Conservation (phyloP, 2,888 invertebrate genomes). For the Eurytoma adleriae region DNA sequence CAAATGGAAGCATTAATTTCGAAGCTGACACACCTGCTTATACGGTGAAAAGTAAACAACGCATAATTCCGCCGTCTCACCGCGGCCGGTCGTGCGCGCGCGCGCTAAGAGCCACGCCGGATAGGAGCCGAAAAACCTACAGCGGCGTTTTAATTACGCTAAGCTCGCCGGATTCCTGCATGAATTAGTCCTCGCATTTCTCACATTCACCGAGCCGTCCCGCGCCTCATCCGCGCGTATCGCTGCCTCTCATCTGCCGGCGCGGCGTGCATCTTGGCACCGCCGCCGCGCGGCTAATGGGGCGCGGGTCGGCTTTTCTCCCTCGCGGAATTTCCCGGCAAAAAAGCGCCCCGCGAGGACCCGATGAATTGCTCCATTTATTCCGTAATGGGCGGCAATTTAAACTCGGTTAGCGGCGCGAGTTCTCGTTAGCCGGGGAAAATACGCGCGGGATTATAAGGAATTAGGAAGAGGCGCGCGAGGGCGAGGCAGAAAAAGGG, state of each 20-base stretch:
- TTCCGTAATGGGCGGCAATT: constrained; percentile 35
- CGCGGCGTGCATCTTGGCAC: background rate
- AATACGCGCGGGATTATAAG: background rate
- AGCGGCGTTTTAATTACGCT: constrained; percentile 13
- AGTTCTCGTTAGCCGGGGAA: background rate
- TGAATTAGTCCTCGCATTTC: constrained; percentile 40
- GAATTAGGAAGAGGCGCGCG: background rate
- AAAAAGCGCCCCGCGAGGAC: background rate
- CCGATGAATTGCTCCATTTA: constrained; percentile 39
- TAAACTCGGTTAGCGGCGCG: constrained; percentile 37
- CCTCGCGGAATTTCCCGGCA: constrained; percentile 4
- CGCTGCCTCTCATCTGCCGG: background rate
- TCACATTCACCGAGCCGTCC: constrained; percentile 29
- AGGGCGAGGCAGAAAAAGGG: background rate
- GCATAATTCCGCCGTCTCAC: constrained; percentile 3
- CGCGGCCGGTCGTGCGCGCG: background rate
- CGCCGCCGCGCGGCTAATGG: background rate
- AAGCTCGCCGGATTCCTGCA: constrained; percentile 30
- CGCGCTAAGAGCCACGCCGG: background rate
- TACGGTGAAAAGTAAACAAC: background rate
- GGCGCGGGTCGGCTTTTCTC: background rate
- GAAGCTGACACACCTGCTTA: background rate
- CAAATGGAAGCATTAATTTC: constrained; percentile 4
- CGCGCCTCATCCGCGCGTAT: background rate
- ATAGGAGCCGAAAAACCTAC: background rate